Evolutionary conservation across 2,797 vertebrate species (phyloP).

Genomic region (Netta rufina): DNA sequence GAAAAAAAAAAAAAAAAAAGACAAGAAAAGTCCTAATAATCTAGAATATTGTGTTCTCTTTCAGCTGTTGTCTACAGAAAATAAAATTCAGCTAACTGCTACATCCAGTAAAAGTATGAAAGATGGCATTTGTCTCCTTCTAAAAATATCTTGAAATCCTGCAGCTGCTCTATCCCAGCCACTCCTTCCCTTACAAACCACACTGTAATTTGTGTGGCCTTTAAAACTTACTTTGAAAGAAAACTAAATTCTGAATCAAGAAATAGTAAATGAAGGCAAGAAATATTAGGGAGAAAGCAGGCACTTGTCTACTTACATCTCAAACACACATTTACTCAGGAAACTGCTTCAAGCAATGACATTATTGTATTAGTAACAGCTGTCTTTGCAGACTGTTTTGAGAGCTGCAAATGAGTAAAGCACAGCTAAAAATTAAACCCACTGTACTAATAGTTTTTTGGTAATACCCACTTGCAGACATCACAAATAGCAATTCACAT

Average conservation of each 20-base stretch:
- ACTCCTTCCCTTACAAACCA: not conserved
- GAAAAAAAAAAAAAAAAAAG: not conserved
- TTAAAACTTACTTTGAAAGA: not conserved
- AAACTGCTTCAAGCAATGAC: not conserved
- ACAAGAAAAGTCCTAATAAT: not conserved
- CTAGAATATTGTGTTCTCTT: not conserved
- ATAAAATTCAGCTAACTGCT: not conserved
- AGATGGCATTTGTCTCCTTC: not conserved
- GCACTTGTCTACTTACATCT: not conserved
- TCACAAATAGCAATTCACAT: rapidly evolving
- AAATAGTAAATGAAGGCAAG: not conserved
- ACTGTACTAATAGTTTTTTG: not conserved
- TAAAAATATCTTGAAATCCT: not conserved
- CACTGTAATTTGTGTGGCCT: not conserved
- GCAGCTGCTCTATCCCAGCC: not conserved
- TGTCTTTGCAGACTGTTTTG: not conserved
- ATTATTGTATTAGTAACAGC: not conserved
- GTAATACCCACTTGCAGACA: not conserved
- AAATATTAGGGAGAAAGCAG: not conserved
- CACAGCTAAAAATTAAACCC: not conserved
- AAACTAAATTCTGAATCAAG: not conserved
- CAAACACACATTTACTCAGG: not conserved
- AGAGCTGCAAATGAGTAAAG: not conserved
- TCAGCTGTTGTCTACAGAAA: not conserved
- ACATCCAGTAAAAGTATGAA: not conserved